Evolutionary conservation across 1,140 invertebrate genomes (phyloP).

Genomic region (Coenobita brevimanus): DNA sequence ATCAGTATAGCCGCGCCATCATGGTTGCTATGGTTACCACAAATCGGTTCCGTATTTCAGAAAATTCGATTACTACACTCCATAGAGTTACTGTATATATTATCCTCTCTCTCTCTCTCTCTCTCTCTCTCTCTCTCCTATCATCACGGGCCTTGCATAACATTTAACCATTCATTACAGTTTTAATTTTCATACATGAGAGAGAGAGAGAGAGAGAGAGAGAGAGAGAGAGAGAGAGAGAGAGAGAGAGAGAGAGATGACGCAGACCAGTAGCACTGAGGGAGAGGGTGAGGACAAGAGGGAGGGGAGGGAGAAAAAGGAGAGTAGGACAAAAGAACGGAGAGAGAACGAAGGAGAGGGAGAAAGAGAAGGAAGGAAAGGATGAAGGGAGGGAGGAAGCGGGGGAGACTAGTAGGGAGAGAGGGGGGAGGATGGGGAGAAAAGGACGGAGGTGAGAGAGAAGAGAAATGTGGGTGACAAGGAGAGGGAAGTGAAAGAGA

Average conservation of each 20-base stretch:
- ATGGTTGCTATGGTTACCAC: too few relatives aligned
- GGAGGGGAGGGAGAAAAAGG: neutral
- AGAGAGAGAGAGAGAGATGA: neutral
- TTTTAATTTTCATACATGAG: too few relatives aligned
- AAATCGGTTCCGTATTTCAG: too few relatives aligned
- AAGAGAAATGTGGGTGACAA: neutral
- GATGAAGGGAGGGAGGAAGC: neutral
- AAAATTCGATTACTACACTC: too few relatives aligned
- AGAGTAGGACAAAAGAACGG: neutral
- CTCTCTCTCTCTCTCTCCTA: too few relatives aligned
- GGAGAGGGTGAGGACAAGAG: neutral
- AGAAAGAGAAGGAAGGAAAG: neutral
- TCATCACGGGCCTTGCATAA: too few relatives aligned
- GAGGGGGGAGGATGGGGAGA: neutral
- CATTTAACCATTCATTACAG: too few relatives aligned
- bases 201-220: neutral
- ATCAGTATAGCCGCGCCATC: too few relatives aligned
- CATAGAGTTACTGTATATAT: too few relatives aligned
- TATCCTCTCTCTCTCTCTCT: too few relatives aligned
- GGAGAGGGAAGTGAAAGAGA: neutral
- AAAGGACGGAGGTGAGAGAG: neutral
- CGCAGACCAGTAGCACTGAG: neutral
- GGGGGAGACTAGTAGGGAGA: neutral
- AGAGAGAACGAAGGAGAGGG: neutral
- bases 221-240: conserved; percentile 6